Evolutionary conservation across 1,140 invertebrate species (phyloP), one percentile per base, ranked within the genome.

Genomic region (Stenopsyche tienmushanensis): DNA sequence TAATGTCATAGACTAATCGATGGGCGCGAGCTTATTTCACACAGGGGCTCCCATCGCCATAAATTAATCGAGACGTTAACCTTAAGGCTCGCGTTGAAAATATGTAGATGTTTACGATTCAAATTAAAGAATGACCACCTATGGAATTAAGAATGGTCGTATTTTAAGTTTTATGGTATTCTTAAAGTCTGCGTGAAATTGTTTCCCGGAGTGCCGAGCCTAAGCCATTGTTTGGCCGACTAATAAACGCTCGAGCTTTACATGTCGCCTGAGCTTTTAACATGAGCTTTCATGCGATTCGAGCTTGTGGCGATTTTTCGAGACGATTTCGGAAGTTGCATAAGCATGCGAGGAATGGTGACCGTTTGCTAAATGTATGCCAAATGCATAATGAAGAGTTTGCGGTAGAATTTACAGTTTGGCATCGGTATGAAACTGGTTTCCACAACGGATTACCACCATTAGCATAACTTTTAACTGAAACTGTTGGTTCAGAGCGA

Each of bases 381-480:
- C 57, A 60, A 60, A 60, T 60, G 42, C 57, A 60, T 60, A 60
- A 60, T 60, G 25, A 39, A 60, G 41, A 17, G 41, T 60, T 60
- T 60, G 57, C 57, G 57, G 57, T 60, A 39, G 57, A 44, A 42
- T 60, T 60, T 42, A 60, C 57, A 60, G 57, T 60, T 60, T 18
- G 20, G 29, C 29, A 57, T 25, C 23, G 23, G 29, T 34, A 47
- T 60, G 44, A 20, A 60, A 60, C 57, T 60, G 57, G 57, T 60
- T 58, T 41, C 24, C 21, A 21, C 57, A 60, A 60, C 57, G 57
- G 57, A 60, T 60, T 47, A 57, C 13, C 15, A 23, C 50, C 29
- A 34, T 34, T 34, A 34, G 13, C 29, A 34, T 34, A 34, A 34
- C 29, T 34, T 34, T 34, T 34, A 34, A 34, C 29, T 34, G 29